phyloP scores from a whole-genome alignment of 2,888 invertebrate genomes.

The Aplocera efformata region DNA sequence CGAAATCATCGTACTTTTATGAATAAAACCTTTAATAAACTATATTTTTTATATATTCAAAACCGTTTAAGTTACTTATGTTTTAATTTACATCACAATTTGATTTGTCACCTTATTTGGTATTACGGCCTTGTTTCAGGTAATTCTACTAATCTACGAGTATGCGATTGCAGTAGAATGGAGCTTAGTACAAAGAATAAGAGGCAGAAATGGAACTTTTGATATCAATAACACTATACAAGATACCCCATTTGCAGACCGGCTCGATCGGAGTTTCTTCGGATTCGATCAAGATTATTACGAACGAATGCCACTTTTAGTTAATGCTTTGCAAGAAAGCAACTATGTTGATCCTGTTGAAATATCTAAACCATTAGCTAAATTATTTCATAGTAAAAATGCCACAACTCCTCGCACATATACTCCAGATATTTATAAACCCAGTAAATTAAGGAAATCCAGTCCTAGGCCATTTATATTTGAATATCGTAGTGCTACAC shows the following conservation, averaged over 20 bases:
- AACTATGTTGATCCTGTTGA: conserved; percentile 57
- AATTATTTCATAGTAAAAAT: conserved; percentile 17
- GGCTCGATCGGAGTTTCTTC: conserved; percentile 62
- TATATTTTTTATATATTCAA: too few relatives aligned
- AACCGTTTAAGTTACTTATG: too few relatives aligned
- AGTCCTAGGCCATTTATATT: conserved; percentile 77
- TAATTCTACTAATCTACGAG: conserved; percentile 76
- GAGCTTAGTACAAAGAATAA: conserved; percentile 61
- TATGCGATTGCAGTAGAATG: conserved; percentile 73
- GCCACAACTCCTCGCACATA: conserved; percentile 11
- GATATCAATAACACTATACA: conserved; percentile 33
- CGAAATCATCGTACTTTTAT: too few relatives aligned
- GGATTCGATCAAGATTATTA: conserved; percentile 73
- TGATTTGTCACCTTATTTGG: neutral
- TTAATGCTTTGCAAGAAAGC: conserved; percentile 71
- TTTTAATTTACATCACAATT: too few relatives aligned
- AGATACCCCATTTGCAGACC: conserved; percentile 60
- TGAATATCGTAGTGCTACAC: conserved; percentile 62
- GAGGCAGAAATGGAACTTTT: conserved; percentile 32
- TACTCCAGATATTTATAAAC: conserved; percentile 30
- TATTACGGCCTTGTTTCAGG: conserved; percentile 48
- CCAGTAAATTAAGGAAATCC: conserved; percentile 51
- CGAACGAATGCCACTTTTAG: conserved; percentile 70
- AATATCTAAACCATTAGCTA: conserved; percentile 31
- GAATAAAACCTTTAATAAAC: too few relatives aligned